phyloP scores from a whole-genome alignment of 2,888 invertebrate genomes.

The Orgyia antiqua region DNA sequence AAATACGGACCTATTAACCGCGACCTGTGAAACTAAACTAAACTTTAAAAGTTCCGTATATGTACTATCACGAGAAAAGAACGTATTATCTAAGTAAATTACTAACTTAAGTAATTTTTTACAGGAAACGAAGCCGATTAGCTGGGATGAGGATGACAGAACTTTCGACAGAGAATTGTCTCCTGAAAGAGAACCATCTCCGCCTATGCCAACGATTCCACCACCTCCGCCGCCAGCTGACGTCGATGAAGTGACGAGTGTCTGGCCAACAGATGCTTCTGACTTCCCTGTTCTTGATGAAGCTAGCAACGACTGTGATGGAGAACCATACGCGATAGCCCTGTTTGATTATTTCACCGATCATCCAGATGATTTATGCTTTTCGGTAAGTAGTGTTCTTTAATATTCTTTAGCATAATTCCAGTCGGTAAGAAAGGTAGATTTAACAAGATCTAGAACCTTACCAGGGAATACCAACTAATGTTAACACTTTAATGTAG shows the following conservation, averaged over 20 bases:
- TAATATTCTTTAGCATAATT: too few species aligned
- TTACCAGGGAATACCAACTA: too few species aligned
- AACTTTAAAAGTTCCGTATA: too few species aligned
- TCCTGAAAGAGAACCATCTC: slow-evolving; percentile 79
- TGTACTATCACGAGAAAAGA: too few species aligned
- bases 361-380: slow-evolving; percentile 87
- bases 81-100: too few species aligned
- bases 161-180: slow-evolving; percentile 67
- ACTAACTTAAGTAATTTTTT: too few species aligned
- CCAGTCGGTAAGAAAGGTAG: too few species aligned
- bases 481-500: too few species aligned
- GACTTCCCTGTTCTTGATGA: slow-evolving; percentile 19
- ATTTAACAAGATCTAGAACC: too few species aligned
- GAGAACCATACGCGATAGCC: slow-evolving; percentile 85
- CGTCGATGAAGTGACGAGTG: slow-evolving; percentile 47
- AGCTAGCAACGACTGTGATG: slow-evolving; percentile 30
- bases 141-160: slow-evolving; percentile 53
- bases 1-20: too few species aligned
- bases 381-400: slow-evolving; percentile 83
- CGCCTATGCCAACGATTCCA: slow-evolving; percentile 88
- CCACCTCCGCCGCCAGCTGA: slow-evolving; percentile 85
- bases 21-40: too few species aligned
- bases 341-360: slow-evolving; percentile 86
- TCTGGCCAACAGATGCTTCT: slow-evolving; percentile 37
- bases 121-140: slow-evolving; percentile 52